Evolutionary conservation across 2,113 vertebrate species (phyloP).

Genomic region (Anoplopoma fimbria): DNA sequence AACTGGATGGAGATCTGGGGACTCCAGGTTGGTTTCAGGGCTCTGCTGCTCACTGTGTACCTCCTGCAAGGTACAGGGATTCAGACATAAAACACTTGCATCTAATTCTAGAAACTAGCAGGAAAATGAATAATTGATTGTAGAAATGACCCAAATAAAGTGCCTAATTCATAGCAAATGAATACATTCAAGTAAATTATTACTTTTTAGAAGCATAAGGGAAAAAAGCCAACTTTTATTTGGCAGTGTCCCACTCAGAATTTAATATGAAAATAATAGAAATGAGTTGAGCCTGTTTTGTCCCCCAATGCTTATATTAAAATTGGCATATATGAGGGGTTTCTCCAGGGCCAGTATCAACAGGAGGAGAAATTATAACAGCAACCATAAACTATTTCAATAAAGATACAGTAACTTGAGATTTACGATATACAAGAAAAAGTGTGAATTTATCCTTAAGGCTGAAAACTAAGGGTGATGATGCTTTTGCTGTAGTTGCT

Average conservation of each 20-base stretch:
- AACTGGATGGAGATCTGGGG: conserved; percentile 17
- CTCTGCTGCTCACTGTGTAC: conserved; percentile 47
- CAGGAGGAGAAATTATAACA: neutral
- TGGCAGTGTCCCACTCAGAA: neutral
- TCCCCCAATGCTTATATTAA: too few species aligned
- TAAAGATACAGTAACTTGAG: neutral
- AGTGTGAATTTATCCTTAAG: neutral
- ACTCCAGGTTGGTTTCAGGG: conserved; percentile 49
- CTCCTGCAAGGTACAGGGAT: conserved; percentile 33
- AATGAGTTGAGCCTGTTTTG: neutral
- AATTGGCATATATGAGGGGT: neutral
- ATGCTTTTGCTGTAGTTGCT: too few species aligned
- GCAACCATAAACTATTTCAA: neutral
- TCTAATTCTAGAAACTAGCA: neutral
- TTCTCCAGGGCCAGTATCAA: neutral
- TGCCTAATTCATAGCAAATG: neutral
- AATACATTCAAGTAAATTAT: neutral
- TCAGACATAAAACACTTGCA: neutral
- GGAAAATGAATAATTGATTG: neutral
- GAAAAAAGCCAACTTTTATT: neutral
- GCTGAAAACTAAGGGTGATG: neutral
- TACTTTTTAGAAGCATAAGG: neutral
- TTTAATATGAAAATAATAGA: neutral
- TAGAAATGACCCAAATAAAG: neutral
- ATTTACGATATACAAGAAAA: neutral